These are phyloP conservation scores for Eunapius fragilis DNA, from an alignment of 37 sponge, comb jelly and placozoan species.

Conservation along the genomic window DNA sequence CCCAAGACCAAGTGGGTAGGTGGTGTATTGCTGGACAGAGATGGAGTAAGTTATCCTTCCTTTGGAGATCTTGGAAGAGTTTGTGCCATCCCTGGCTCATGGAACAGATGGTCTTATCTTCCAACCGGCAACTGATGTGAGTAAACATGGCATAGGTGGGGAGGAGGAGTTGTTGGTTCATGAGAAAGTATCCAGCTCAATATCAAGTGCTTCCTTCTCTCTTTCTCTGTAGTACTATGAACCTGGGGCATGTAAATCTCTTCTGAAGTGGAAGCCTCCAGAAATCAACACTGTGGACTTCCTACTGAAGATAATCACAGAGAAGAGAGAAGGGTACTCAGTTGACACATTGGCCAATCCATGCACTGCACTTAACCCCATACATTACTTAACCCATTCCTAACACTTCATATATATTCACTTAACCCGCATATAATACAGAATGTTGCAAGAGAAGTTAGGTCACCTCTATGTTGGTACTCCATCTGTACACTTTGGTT, in stretches of 20 bases:
- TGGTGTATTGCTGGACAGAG: too few species aligned
- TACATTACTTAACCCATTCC: neutral
- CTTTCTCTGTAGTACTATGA: conserved; percentile 71
- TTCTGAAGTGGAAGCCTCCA: conserved; percentile 98
- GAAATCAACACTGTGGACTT: conserved; percentile 96
- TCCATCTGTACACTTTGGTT: conserved; percentile 44
- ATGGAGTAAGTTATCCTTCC: neutral
- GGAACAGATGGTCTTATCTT: conserved; percentile 94
- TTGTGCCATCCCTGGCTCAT: conserved; percentile 79
- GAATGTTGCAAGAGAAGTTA: conserved; percentile 62
- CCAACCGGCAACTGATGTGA: conserved; percentile 76
- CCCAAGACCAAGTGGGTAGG: conserved; percentile 45
- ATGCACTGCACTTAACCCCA: neutral
- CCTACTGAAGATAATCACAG: conserved; percentile 66
- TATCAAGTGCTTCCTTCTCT: neutral
- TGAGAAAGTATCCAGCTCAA: neutral
- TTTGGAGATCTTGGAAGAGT: conserved; percentile 75
- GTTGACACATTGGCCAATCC: too few species aligned
- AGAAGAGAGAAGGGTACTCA: conserved; percentile 57
- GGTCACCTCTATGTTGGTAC: conserved; percentile 83
- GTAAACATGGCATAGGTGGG: neutral
- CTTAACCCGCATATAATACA: neutral
- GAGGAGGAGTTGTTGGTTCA: neutral
- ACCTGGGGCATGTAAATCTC: conserved; percentile 62
- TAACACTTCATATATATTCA: neutral